Percentiles rank a stretch among this genome's conserved stretches.
phyloP scores from a whole-genome alignment of 1,140 invertebrate genomes.

The Dinoponera quadriceps region DNA sequence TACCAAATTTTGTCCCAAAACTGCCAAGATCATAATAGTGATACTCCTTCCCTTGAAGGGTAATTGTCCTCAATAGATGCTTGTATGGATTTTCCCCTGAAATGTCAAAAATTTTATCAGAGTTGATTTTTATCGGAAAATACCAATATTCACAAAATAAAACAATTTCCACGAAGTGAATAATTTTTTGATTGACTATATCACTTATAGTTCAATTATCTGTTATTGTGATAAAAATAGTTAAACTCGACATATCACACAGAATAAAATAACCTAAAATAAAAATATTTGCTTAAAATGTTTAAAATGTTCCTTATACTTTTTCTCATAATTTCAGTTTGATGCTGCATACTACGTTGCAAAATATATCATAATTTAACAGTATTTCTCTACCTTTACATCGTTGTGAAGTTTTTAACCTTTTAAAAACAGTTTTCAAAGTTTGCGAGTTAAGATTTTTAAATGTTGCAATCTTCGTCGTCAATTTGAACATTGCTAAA shows the following conservation, averaged over 20 bases:
- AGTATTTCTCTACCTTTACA: background rate
- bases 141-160: background rate
- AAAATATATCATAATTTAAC: background rate
- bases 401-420: background rate
- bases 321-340: conserved; percentile 14
- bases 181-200: background rate
- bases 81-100: conserved; percentile 90
- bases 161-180: conserved; percentile 17
- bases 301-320: background rate
- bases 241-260: background rate
- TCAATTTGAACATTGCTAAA: background rate
- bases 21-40: conserved; percentile 91
- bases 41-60: conserved; percentile 88
- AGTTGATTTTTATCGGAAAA: conserved; percentile 20
- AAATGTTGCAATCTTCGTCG: conserved; percentile 9
- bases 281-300: background rate
- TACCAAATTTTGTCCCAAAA: conserved; percentile 92
- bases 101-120: conserved; percentile 72
- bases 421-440: conserved; percentile 2
- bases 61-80: conserved; percentile 89
- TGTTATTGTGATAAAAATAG: background rate
- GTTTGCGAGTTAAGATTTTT: background rate
- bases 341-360: background rate
- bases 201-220: background rate
- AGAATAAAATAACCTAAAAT: background rate